These are phyloP conservation scores for Calameuta filiformis DNA, from an alignment of 2,888 invertebrate species.

Conservation along the genomic window DNA sequence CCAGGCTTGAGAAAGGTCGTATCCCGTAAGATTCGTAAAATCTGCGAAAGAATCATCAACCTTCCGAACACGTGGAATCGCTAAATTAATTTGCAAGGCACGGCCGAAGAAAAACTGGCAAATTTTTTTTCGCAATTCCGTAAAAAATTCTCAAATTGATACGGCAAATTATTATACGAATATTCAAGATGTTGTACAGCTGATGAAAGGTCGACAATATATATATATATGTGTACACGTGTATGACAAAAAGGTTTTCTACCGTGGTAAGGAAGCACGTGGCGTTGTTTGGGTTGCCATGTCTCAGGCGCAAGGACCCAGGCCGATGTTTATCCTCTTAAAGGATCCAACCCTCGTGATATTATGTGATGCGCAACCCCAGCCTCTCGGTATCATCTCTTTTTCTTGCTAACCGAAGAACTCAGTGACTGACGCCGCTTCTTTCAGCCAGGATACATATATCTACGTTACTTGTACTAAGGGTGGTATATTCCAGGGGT, in stretches of 20 bases:
- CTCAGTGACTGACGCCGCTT: not conserved
- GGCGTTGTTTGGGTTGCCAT: constrained; percentile 21
- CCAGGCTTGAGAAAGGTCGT: constrained; percentile 43
- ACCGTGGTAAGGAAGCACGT: constrained; percentile 11
- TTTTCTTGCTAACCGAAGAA: not conserved
- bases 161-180: not conserved
- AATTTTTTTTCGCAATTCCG: no score
- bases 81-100: not conserved
- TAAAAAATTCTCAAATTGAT: not conserved
- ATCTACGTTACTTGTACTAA: not conserved
- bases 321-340: constrained; percentile 19
- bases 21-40: not conserved
- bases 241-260: not conserved
- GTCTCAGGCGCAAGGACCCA: constrained; percentile 15
- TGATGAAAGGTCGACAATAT: no score
- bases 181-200: no score
- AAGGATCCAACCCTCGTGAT: constrained; percentile 8
- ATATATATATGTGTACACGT: no score
- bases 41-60: not conserved
- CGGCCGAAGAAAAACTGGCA: no score
- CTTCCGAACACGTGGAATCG: not conserved
- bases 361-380: constrained; percentile 15
- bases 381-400: constrained; percentile 14
- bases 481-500: not conserved
- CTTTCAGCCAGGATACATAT: not conserved